phyloP scores from a whole-genome alignment of 2,797 vertebrate genomes.

The Tolypeutes matacus region DNA sequence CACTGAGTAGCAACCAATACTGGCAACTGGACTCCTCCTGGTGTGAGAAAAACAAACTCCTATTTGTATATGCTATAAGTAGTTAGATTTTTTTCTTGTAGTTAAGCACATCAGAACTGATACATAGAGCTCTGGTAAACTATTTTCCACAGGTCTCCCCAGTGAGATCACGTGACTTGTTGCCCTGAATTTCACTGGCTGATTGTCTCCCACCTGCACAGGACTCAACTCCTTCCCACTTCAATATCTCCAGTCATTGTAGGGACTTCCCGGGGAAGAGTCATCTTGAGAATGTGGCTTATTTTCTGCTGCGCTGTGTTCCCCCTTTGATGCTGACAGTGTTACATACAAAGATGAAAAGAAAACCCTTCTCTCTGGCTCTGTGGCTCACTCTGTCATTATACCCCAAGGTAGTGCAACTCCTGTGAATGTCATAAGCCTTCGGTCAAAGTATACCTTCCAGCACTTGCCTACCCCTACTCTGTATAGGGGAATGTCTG shows the following conservation, averaged over 20 bases:
- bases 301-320: neutral
- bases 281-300: neutral
- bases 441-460: neutral
- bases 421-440: neutral
- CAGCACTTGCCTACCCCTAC: neutral
- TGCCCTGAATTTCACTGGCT: neutral
- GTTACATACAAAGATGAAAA: neutral
- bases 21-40: conserved; percentile 30
- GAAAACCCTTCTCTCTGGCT: neutral
- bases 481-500: neutral
- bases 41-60: neutral
- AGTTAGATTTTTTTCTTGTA: neutral
- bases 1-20: conserved; percentile 56
- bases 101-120: neutral
- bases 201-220: neutral
- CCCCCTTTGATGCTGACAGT: neutral
- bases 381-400: neutral
- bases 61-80: neutral
- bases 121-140: neutral
- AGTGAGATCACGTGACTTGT: neutral
- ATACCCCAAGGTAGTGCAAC: neutral
- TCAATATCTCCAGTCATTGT: neutral
- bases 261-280: neutral
- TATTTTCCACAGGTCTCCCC: neutral
- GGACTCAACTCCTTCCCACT: neutral